Percentiles rank a stretch among this genome's conserved stretches.
Evolutionary conservation across 2,888 invertebrate species (phyloP).

Genomic region (Acleris laterana): DNA sequence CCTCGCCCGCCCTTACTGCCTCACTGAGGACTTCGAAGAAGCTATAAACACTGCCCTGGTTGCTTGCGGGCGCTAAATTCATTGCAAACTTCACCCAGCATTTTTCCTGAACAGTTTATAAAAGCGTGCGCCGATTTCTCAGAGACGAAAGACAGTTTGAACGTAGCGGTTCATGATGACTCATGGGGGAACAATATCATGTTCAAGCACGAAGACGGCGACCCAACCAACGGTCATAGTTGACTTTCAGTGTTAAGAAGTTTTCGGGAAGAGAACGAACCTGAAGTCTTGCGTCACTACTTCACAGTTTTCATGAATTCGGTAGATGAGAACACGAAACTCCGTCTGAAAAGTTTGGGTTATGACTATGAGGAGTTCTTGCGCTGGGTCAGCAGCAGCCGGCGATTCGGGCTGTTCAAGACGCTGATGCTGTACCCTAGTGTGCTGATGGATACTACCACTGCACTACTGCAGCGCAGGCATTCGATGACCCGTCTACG

Average conservation of each 20-base stretch:
- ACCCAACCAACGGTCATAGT: slow-evolving; percentile 60
- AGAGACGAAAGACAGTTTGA: slow-evolving; percentile 55
- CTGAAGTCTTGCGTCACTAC: slow-evolving; percentile 54
- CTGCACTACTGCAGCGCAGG: slow-evolving; percentile 47
- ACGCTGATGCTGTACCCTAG: slow-evolving; percentile 49
- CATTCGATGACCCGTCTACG: slow-evolving; percentile 55
- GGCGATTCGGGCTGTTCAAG: slow-evolving; percentile 52
- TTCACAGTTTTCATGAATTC: slow-evolving; percentile 52
- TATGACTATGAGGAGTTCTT: slow-evolving; percentile 50
- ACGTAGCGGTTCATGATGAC: slow-evolving; percentile 68
- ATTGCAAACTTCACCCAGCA: slow-evolving; percentile 54
- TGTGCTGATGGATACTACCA: slow-evolving; percentile 52
- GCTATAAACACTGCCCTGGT: too few relatives aligned
- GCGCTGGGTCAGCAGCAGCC: slow-evolving; percentile 50
- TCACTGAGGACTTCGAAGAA: slow-evolving; percentile 53
- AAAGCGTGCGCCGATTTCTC: slow-evolving; percentile 55
- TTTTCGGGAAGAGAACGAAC: slow-evolving; percentile 59
- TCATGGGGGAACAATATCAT: slow-evolving; percentile 73
- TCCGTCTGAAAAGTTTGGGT: slow-evolving; percentile 49
- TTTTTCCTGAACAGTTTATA: slow-evolving; percentile 57
- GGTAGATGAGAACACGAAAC: slow-evolving; percentile 50
- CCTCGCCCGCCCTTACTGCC: slow-evolving; percentile 45
- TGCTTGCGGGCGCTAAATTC: slow-evolving; percentile 60
- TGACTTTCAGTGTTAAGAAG: slow-evolving; percentile 65
- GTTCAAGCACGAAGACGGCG: slow-evolving; percentile 58